Conservation (phyloP, 35 echinoderm and acorn worm genomes). For the Ophiothrix spiculata region DNA sequence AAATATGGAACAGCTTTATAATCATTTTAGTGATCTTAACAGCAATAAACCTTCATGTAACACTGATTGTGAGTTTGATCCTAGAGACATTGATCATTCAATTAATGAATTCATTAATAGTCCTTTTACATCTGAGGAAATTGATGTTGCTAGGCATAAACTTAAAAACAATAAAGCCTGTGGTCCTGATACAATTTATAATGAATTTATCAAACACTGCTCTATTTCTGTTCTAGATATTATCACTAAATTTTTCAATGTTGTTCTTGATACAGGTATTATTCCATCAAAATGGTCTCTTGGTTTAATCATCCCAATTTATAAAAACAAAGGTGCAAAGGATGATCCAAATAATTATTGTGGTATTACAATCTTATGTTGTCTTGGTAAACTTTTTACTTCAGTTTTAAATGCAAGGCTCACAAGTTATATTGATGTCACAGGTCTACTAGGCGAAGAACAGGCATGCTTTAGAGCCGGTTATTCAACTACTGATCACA, state of each 20-base stretch:
- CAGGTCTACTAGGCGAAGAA: constrained; percentile 20
- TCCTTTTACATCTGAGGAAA: constrained; percentile 6
- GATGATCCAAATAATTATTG: constrained; percentile 41
- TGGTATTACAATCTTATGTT: constrained; percentile 38
- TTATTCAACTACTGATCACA: constrained; percentile 23
- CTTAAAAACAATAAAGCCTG: constrained; percentile 16
- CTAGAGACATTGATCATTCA: constrained; percentile 28
- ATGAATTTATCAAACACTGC: constrained; percentile 40
- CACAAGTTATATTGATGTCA: background rate
- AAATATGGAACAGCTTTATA: too few relatives aligned
- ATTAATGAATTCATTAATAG: constrained; percentile 31
- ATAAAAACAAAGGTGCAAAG: constrained; percentile 29
- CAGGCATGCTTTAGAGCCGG: constrained; percentile 18
- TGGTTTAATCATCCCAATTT: constrained; percentile 25
- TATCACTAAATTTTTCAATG: constrained; percentile 19
- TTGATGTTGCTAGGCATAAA: background rate
- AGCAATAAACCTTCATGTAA: too few relatives aligned
- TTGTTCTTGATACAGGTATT: constrained; percentile 22
- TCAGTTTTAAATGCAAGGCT: constrained; percentile 17
- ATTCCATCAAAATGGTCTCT: constrained; percentile 22
- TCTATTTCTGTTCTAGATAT: background rate
- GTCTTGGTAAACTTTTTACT: constrained; percentile 41
- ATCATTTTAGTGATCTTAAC: too few relatives aligned
- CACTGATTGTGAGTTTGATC: too few relatives aligned
- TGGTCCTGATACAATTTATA: constrained; percentile 32